Conservation (phyloP, 2,888 invertebrate genomes). For the Neocrepidodera transversa region DNA sequence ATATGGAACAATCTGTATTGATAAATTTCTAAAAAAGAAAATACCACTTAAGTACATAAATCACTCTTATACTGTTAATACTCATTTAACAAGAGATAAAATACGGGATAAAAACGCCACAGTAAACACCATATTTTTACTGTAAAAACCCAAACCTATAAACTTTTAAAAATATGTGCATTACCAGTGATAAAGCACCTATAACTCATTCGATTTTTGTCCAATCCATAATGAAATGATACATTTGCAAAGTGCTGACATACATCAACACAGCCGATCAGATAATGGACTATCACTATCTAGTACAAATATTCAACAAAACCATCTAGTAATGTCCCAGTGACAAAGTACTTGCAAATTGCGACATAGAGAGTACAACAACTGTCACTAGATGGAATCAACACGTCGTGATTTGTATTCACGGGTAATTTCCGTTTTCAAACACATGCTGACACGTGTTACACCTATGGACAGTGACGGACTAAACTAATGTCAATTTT, state of each 20-base stretch:
- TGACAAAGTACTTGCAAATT: conserved; percentile 39
- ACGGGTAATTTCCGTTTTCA: conserved; percentile 46
- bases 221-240: conserved; percentile 8
- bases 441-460: conserved; percentile 43
- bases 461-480: conserved; percentile 39
- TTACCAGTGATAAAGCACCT: not conserved
- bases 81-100: not conserved
- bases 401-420: conserved; percentile 47
- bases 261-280: conserved; percentile 13
- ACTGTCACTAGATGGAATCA: conserved; percentile 38
- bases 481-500: conserved; percentile 3
- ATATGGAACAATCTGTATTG: too few species aligned
- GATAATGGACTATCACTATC: conserved; percentile 21
- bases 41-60: too few species aligned
- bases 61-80: not conserved
- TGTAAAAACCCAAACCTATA: not conserved
- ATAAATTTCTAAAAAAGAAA: too few species aligned
- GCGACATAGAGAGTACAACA: conserved; percentile 34
- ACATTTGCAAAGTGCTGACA: conserved; percentile 4
- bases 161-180: not conserved
- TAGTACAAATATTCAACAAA: conserved; percentile 18
- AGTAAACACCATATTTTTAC: not conserved
- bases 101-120: not conserved
- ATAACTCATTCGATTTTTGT: conserved; percentile 7
- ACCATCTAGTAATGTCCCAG: conserved; percentile 23